These are phyloP conservation scores for Bombus picipes DNA, from an alignment of 1,140 invertebrate genomes.

Conservation along the genomic window DNA sequence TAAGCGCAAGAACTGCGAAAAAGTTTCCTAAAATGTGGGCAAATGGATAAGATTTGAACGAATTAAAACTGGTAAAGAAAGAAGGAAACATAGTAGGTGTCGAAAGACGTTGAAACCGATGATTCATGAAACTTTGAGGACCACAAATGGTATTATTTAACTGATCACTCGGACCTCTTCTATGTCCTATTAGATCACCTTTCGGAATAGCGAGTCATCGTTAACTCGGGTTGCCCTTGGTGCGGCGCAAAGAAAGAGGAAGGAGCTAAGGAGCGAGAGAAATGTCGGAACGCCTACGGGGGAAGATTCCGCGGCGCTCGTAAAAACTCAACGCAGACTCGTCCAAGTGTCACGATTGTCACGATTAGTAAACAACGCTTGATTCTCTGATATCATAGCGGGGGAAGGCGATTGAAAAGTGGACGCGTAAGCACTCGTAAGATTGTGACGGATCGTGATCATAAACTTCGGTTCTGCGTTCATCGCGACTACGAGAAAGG, in stretches of 20 bases:
- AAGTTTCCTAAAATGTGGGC: background rate
- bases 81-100: background rate
- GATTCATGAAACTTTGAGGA: conserved; percentile 36
- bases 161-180: background rate
- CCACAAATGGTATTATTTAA: conserved; percentile 12
- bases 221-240: conserved; percentile 51
- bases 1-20: background rate
- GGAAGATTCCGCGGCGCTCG: background rate
- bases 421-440: no score
- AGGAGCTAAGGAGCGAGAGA: conserved; percentile 41
- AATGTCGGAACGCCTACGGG: conserved; percentile 30
- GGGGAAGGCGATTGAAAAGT: no score
- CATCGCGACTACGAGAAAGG: no score
- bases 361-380: background rate
- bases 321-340: background rate
- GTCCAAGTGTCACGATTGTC: background rate
- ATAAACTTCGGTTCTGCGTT: no score
- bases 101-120: background rate
- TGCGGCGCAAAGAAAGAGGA: conserved; percentile 16
- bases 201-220: conserved; percentile 55
- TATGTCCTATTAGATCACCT: conserved; percentile 57
- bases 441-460: background rate
- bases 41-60: background rate
- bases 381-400: background rate
- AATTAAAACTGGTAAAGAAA: background rate